These are phyloP conservation scores for Zalophus californianus DNA, from an alignment of 2,797 vertebrate genomes.

Conservation along the genomic window DNA sequence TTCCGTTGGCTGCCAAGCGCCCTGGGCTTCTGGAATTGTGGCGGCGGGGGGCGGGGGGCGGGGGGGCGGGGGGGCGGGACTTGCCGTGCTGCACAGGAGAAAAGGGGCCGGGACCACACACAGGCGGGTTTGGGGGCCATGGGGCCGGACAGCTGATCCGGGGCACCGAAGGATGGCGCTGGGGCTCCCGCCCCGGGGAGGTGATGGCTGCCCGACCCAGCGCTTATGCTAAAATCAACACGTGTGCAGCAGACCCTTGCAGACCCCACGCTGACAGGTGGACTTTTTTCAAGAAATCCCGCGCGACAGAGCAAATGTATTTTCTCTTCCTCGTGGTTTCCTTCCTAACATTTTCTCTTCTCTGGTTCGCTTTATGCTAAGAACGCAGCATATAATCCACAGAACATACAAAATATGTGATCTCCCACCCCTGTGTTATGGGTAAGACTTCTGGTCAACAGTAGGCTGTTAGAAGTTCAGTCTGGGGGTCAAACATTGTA, in stretches of 20 bases:
- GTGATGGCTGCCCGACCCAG: too few relatives aligned
- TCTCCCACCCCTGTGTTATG: not conserved
- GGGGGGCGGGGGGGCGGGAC: accelerated
- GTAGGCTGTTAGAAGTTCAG: not conserved
- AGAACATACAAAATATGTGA: not conserved
- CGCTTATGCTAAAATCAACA: not conserved
- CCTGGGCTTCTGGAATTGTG: not conserved
- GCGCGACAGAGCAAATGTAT: accelerated
- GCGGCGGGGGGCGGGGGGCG: too few relatives aligned
- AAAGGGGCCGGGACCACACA: too few relatives aligned
- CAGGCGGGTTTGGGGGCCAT: too few relatives aligned
- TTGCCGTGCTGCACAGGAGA: accelerated
- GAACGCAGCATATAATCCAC: not conserved
- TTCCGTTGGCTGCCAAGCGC: not conserved
- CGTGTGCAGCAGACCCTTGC: not conserved
- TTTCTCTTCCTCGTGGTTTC: not conserved
- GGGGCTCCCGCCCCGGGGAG: not conserved
- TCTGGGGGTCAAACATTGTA: not conserved
- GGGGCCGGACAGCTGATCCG: not conserved
- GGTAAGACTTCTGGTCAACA: not conserved
- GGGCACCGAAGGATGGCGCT: not conserved
- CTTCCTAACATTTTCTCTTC: not conserved
- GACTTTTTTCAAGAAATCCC: too few relatives aligned
- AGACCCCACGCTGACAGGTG: accelerated
- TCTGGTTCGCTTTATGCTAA: not conserved